Base-by-base conservation (phyloP, 1,140 invertebrate species). In the Papilio polytes region DNA sequence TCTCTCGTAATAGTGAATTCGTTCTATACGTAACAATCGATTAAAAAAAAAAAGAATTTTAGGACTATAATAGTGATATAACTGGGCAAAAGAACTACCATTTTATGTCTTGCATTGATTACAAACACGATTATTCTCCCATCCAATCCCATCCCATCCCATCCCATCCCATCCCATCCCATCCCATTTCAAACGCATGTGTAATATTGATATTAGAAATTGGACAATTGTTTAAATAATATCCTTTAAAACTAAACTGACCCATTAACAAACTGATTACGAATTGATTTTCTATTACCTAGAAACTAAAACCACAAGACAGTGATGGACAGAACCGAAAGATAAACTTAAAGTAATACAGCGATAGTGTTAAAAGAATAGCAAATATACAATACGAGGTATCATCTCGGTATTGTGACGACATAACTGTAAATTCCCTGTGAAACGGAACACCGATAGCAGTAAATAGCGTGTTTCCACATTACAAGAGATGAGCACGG, bases 401-500 rank as follows among this genome's bases (percentile, higher is more conserved):
- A 70, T 63, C 12, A 31, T 36, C 63, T 70, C 6, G 26, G 63
- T 70, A 70, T 70, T 70, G 63, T 70, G 22, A 70, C 74, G 22
- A 74, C 66, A 22, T 51, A 31, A 44, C 74, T 53, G 53, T 46
- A 74, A 51, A 76, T 36, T 80, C 63, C 59, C n/a, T 59, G 74
- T 76, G 77, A 72, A 80, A 66, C 81, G 77, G 66, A 81, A 81
- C 80, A 72, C 13, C 76, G 78, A 80, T 80, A 81, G 80, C 78
- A 74, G 80, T 74, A 70, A 72, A 81, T 79, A 78, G 80, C 78
- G 81, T 81, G 81, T 84, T 70, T 20, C 80, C 82, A 84, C 80
- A 70, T 78, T 81, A 86, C 81, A 81, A 85, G 80, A 70, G 41
- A 66, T 74, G 56, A 66, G 3, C 13, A 36, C 63, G 26, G 36